Evolutionary conservation across 2,888 invertebrate genomes (phyloP).

Genomic region (Perdita meconis): DNA sequence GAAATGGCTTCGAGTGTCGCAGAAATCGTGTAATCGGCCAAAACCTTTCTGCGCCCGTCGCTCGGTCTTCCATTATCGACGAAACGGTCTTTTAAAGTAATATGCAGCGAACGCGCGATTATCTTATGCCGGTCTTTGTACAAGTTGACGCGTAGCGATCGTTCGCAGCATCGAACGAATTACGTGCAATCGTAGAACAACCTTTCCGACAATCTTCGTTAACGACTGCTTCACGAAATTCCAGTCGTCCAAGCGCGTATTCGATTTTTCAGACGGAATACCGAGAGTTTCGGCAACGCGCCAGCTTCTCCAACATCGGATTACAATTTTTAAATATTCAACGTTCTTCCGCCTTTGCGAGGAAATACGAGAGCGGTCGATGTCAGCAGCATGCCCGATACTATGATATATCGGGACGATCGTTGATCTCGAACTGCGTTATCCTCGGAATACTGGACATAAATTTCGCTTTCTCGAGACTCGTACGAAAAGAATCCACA

Average conservation of each 20-base stretch:
- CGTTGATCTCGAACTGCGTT: constrained; percentile 6
- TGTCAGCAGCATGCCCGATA: constrained; percentile 43
- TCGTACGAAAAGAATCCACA: not conserved
- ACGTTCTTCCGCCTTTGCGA: constrained; percentile 27
- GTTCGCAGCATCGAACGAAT: too few species aligned
- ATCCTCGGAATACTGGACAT: not conserved
- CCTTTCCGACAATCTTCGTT: constrained; percentile 38
- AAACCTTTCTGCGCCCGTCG: not conserved
- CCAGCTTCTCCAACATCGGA: constrained; percentile 37
- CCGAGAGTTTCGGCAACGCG: constrained; percentile 31
- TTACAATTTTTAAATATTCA: constrained; percentile 64
- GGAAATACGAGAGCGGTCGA: constrained; percentile 35
- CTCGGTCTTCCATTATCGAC: constrained; percentile 9
- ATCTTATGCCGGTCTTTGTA: too few species aligned
- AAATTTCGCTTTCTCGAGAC: not conserved
- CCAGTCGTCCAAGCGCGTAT: constrained; percentile 10
- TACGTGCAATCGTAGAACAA: not conserved
- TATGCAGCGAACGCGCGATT: constrained; percentile 16
- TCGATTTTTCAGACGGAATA: constrained; percentile 36
- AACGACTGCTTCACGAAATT: constrained; percentile 38
- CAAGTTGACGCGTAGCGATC: too few species aligned
- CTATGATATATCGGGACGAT: constrained; percentile 20
- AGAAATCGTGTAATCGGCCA: constrained; percentile 20
- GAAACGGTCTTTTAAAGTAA: constrained; percentile 1
- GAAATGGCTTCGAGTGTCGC: too few species aligned